Evolutionary conservation across 2,113 vertebrate genomes (phyloP).

Genomic region (Heterotis niloticus): DNA sequence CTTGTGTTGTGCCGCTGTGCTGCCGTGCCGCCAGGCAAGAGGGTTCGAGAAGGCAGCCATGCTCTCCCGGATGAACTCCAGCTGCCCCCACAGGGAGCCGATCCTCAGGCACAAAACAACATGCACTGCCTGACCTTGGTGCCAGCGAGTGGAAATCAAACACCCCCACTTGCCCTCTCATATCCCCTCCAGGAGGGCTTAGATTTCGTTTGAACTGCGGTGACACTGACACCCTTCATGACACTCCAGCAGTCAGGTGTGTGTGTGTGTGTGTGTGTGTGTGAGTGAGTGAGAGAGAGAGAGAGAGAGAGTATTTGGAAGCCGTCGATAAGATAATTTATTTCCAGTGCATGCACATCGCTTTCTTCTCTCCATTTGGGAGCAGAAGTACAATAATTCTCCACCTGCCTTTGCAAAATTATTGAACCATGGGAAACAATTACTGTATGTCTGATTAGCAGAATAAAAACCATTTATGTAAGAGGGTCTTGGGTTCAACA

Average conservation of each 20-base stretch:
- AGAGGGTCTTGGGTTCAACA: not conserved
- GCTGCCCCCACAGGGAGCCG: not conserved
- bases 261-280: not conserved
- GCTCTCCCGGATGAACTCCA: constrained; percentile 24
- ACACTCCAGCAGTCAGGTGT: constrained; percentile 11
- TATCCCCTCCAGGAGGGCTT: not conserved
- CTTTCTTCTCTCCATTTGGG: not conserved
- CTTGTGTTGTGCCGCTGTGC: no score
- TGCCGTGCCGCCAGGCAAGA: constrained; percentile 12
- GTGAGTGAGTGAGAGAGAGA: not conserved
- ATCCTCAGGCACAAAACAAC: constrained; percentile 8
- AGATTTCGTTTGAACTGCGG: constrained; percentile 2
- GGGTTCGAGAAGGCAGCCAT: constrained; percentile 18
- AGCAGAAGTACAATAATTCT: not conserved
- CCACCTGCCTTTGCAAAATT: not conserved
- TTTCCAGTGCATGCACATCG: not conserved
- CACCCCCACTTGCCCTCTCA: constrained; percentile 2
- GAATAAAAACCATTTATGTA: not conserved
- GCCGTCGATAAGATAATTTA: not conserved
- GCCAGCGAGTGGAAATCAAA: constrained; percentile 17
- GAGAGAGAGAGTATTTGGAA: not conserved
- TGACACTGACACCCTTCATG: not conserved
- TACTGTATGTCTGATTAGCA: not conserved
- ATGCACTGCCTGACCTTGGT: constrained; percentile 7
- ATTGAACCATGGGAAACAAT: not conserved